These are phyloP conservation scores for Arctocebus calabarensis DNA, from an alignment of 2,797 vertebrate species.

Conservation along the genomic window DNA sequence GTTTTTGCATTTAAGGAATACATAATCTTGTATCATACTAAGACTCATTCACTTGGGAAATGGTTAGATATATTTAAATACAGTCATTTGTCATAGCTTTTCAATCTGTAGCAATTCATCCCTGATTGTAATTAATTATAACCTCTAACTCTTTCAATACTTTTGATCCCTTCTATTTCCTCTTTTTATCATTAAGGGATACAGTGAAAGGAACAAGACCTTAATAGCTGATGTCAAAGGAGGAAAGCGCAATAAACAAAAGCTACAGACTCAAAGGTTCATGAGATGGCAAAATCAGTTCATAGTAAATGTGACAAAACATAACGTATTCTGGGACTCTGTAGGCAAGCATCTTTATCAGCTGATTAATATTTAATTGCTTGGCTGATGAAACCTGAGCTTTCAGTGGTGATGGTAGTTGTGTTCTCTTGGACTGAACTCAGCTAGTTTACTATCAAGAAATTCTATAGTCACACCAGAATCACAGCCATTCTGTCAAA, in stretches of 20 bases:
- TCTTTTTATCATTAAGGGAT: constrained; percentile 26
- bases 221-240: not conserved
- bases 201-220: not conserved
- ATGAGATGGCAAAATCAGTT: not conserved
- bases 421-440: not conserved
- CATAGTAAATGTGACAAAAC: not conserved
- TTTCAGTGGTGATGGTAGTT: not conserved
- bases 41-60: not conserved
- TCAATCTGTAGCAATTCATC: not conserved
- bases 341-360: constrained; percentile 18
- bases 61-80: not conserved
- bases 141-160: not conserved
- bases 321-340: not conserved
- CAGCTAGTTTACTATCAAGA: not conserved
- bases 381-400: not conserved
- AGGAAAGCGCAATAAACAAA: not conserved
- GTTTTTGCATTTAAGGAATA: constrained; percentile 31
- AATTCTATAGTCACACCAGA: not conserved
- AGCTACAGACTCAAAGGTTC: not conserved
- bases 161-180: not conserved
- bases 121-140: not conserved
- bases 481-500: not conserved
- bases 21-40: not conserved
- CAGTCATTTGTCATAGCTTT: not conserved
- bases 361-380: constrained; percentile 25